Conservation (phyloP, 2,113 vertebrate species). For the Lophius piscatorius region DNA sequence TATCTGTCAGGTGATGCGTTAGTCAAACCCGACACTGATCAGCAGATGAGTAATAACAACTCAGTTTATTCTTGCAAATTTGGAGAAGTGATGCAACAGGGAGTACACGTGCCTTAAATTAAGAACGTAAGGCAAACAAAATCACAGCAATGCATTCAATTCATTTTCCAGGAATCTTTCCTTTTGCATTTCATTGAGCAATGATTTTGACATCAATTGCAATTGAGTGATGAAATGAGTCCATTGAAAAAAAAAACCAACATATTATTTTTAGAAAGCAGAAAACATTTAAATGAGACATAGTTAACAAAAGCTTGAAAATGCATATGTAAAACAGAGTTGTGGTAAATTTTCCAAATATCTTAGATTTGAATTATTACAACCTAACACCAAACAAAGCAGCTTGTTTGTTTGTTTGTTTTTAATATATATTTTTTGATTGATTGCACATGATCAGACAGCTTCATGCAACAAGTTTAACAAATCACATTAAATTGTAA, state of each 20-base stretch:
- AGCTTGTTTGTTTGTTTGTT: no score
- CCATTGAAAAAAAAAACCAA: no score
- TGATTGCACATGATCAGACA: no score
- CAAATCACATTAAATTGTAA: no score
- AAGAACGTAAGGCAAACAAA: not conserved
- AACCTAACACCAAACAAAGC: no score
- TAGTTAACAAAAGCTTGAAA: no score
- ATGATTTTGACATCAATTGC: slow-evolving; percentile 9
- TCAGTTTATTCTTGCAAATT: slow-evolving; percentile 37
- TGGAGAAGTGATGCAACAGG: slow-evolving; percentile 54
- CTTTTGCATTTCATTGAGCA: slow-evolving; percentile 26
- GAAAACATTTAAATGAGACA: not conserved
- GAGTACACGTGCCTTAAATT: slow-evolving; percentile 41
- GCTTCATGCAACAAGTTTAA: slow-evolving; percentile 51
- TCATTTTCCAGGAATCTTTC: slow-evolving; percentile 59
- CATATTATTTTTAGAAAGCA: not conserved
- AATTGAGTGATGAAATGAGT: not conserved
- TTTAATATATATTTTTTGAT: no score
- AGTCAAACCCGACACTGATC: slow-evolving; percentile 33
- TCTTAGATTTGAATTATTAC: no score
- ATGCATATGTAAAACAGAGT: no score
- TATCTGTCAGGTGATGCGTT: not conserved
- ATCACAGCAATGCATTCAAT: slow-evolving; percentile 41
- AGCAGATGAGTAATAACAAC: slow-evolving; percentile 6
- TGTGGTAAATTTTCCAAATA: no score